These are phyloP conservation scores for Herminia tarsipennalis DNA, from an alignment of 2,888 invertebrate genomes.

Conservation along the genomic window DNA sequence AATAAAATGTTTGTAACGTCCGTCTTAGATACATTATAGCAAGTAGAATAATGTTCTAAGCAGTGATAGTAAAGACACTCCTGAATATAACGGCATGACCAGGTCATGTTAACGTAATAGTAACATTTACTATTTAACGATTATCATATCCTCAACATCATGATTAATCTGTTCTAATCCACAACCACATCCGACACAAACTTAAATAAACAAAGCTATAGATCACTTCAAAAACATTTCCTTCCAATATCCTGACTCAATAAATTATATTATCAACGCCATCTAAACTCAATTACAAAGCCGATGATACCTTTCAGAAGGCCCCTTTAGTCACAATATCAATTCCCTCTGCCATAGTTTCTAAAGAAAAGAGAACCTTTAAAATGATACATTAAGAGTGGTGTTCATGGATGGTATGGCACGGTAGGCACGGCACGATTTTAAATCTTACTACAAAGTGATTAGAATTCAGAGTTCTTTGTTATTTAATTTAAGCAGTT, in stretches of 20 bases:
- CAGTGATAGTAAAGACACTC: too few relatives aligned
- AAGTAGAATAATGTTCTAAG: too few relatives aligned
- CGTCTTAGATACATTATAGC: too few relatives aligned
- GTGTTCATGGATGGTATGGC: too few relatives aligned
- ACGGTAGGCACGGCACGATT: too few relatives aligned
- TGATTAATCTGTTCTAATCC: neutral
- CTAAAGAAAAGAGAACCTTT: slow-evolving; percentile 18
- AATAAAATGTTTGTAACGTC: too few relatives aligned
- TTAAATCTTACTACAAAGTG: too few relatives aligned
- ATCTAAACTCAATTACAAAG: slow-evolving; percentile 30
- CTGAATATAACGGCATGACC: too few relatives aligned
- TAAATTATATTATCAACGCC: slow-evolving; percentile 27
- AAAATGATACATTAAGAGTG: slow-evolving; percentile 37
- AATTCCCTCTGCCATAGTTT: slow-evolving; percentile 21
- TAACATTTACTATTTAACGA: too few relatives aligned
- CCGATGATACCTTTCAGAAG: slow-evolving; percentile 19
- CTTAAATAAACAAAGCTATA: slow-evolving; percentile 9
- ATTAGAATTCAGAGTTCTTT: too few relatives aligned
- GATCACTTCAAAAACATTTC: slow-evolving; percentile 16
- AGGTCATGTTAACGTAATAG: too few relatives aligned
- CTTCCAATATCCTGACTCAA: slow-evolving; percentile 28
- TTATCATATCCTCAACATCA: neutral
- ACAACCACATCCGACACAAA: slow-evolving; percentile 7
- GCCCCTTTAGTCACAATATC: slow-evolving; percentile 17
- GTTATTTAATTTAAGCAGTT: too few relatives aligned